Conservation (phyloP, 2,888 invertebrate genomes). For the Cryptosula pallasiana region DNA sequence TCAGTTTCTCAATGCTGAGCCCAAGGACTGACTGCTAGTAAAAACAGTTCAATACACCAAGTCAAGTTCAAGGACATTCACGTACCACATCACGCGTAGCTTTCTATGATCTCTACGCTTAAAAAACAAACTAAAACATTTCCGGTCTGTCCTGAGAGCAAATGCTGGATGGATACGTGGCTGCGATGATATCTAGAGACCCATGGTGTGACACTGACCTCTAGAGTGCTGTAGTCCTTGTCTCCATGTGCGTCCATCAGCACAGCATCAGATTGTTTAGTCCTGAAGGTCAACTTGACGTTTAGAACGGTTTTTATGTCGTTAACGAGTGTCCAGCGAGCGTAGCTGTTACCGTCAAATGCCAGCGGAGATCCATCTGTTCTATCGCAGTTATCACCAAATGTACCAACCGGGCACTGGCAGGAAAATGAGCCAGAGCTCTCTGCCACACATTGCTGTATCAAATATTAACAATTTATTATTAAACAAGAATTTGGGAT, state of each 20-base stretch:
- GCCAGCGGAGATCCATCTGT: constrained; percentile 64
- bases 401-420: constrained; percentile 71
- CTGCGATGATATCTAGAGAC: not conserved
- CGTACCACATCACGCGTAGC: no score
- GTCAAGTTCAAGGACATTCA: no score
- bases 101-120: no score
- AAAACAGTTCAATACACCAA: no score
- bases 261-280: constrained; percentile 75
- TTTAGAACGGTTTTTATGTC: constrained; percentile 71
- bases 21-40: no score
- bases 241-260: constrained; percentile 79
- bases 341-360: constrained; percentile 75
- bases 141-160: no score
- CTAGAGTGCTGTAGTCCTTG: constrained; percentile 81
- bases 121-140: no score
- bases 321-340: constrained; percentile 62
- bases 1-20: no score
- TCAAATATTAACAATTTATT: no score
- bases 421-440: constrained; percentile 64
- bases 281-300: constrained; percentile 73
- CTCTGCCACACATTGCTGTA: not conserved
- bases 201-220: constrained; percentile 57
- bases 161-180: no score
- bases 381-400: constrained; percentile 58
- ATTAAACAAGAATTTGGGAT: no score